These are phyloP conservation scores for Plecturocebus donacophilus DNA, from an alignment of 2,113 vertebrate genomes.

Conservation along the genomic window DNA sequence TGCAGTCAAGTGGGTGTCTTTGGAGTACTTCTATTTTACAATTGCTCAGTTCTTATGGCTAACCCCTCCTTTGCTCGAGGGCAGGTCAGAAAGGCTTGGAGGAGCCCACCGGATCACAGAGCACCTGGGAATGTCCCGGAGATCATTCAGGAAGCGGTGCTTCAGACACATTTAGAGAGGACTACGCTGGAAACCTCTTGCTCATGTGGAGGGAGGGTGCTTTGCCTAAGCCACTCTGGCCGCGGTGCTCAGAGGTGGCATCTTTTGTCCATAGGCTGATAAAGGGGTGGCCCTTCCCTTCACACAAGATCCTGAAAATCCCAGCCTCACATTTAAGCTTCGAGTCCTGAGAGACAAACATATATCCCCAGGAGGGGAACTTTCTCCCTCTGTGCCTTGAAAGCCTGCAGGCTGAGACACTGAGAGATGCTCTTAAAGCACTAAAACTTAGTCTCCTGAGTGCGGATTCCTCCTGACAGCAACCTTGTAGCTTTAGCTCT, in stretches of 20 bases:
- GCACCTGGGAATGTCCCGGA: fast-evolving
- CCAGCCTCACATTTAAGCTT: neutral
- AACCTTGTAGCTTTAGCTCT: neutral
- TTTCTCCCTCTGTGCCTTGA: neutral
- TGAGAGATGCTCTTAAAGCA: neutral
- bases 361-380: neutral
- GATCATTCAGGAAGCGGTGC: neutral
- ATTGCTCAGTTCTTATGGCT: neutral
- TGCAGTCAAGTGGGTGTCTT: neutral
- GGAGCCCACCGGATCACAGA: neutral
- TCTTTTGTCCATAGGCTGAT: neutral
- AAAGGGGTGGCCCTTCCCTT: neutral
- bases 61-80: neutral
- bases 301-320: neutral
- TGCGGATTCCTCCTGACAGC: neutral
- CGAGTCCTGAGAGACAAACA: neutral
- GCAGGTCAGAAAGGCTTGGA: neutral
- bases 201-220: neutral
- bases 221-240: neutral
- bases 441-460: neutral
- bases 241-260: neutral
- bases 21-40: neutral
- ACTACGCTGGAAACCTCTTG: neutral
- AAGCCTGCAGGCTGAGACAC: neutral
- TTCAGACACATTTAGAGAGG: neutral